phyloP scores from a whole-genome alignment of 2,888 invertebrate species.

The Andricus quercusramuli region DNA sequence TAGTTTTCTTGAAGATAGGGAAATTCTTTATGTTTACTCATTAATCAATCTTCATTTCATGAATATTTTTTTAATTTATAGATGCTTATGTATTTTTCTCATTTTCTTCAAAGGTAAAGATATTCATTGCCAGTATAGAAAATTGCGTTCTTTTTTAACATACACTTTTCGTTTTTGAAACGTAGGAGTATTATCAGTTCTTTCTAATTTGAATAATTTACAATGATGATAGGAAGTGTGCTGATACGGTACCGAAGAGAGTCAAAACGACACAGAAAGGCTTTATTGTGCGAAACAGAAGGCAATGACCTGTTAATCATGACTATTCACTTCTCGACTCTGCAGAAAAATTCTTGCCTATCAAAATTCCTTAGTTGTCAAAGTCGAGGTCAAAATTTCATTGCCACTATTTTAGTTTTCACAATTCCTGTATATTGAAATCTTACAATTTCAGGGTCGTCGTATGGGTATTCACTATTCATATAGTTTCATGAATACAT shows the following conservation, averaged over 20 bases:
- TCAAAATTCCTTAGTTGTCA: neutral
- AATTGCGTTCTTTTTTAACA: neutral
- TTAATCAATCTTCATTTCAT: neutral
- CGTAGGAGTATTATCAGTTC: slow-evolving; percentile 11
- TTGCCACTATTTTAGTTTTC: neutral
- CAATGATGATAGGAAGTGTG: slow-evolving; percentile 6
- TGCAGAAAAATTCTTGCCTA: neutral
- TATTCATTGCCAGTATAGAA: neutral
- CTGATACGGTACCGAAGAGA: slow-evolving; percentile 2
- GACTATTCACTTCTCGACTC: slow-evolving; percentile 4
- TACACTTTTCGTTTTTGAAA: neutral
- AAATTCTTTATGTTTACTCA: neutral
- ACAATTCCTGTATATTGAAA: neutral
- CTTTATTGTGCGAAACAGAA: slow-evolving; percentile 27
- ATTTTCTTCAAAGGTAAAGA: neutral
- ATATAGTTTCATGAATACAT: neutral
- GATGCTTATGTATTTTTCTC: neutral
- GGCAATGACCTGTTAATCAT: slow-evolving; percentile 37
- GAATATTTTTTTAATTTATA: neutral
- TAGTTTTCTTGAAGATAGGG: neutral
- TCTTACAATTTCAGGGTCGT: neutral
- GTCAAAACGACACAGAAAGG: slow-evolving; percentile 23
- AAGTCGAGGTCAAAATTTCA: neutral
- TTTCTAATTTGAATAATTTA: slow-evolving; percentile 37
- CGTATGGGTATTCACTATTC: slow-evolving; percentile 3